Evolutionary conservation across 2,113 vertebrate genomes (phyloP).

Genomic region (Otocyon megalotis): DNA sequence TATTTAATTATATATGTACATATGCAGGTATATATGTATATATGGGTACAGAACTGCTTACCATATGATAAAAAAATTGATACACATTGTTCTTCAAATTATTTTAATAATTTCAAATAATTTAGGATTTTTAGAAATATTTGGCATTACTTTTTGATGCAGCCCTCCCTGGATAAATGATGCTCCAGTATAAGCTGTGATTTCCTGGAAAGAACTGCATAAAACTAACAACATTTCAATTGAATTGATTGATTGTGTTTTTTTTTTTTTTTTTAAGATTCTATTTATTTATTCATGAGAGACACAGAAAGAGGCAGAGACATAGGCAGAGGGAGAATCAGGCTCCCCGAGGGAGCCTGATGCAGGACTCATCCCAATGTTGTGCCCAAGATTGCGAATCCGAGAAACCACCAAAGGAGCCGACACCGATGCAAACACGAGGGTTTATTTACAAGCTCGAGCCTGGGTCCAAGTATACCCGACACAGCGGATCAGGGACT

Average conservation of each 20-base stretch:
- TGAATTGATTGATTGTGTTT: not conserved
- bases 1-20: not conserved
- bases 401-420: too few relatives aligned
- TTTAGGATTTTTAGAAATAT: slow-evolving; percentile 40
- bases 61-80: not conserved
- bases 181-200: not conserved
- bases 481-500: too few relatives aligned
- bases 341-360: too few relatives aligned
- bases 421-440: too few relatives aligned
- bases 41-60: slow-evolving; percentile 16
- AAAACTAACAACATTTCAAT: slow-evolving; percentile 17
- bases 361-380: too few relatives aligned
- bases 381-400: too few relatives aligned
- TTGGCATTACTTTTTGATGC: not conserved
- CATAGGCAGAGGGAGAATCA: too few relatives aligned
- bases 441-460: too few relatives aligned
- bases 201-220: slow-evolving; percentile 35
- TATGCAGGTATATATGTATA: not conserved
- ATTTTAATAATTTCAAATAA: slow-evolving; percentile 47
- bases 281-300: too few relatives aligned
- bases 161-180: slow-evolving; percentile 7
- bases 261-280: too few relatives aligned
- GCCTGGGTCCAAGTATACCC: too few relatives aligned
- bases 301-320: too few relatives aligned
- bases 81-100: slow-evolving; percentile 17